These are phyloP conservation scores for Cephonodes hylas DNA, from an alignment of 2,888 invertebrate species.

Conservation along the genomic window DNA sequence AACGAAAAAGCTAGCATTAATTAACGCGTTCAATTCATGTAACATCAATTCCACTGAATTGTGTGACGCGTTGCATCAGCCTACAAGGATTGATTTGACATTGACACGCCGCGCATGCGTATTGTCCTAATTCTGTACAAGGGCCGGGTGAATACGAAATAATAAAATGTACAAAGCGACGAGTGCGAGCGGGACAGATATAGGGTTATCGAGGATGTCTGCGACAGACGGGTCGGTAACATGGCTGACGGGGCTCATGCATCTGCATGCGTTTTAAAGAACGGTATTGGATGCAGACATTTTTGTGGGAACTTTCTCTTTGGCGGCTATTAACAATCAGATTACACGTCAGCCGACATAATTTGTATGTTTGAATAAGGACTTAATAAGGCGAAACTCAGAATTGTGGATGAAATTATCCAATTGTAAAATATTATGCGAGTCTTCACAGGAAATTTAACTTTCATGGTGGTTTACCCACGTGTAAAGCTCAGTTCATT, in stretches of 20 bases:
- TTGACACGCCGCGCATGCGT: conserved; percentile 78
- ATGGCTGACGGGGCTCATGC: conserved; percentile 69
- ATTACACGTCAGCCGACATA: not conserved
- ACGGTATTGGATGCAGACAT: conserved; percentile 39
- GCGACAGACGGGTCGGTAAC: conserved; percentile 56
- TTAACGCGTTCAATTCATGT: conserved; percentile 33
- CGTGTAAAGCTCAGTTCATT: conserved; percentile 33
- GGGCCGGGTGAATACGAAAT: conserved; percentile 47
- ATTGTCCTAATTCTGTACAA: conserved; percentile 70
- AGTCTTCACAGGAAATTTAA: conserved; percentile 11
- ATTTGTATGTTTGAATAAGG: not conserved
- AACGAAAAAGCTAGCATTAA: conserved; percentile 42
- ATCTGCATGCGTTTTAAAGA: conserved; percentile 66
- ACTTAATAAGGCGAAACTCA: not conserved
- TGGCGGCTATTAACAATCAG: conserved; percentile 1
- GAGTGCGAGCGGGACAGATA: conserved; percentile 45
- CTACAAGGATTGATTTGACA: conserved; percentile 80
- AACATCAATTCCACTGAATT: conserved; percentile 37
- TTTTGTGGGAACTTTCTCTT: conserved; percentile 39
- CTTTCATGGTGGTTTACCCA: conserved; percentile 17
- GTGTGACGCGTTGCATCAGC: conserved; percentile 71
- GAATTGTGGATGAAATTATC: conserved; percentile 5
- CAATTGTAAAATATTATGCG: not conserved
- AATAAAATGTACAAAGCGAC: conserved; percentile 32
- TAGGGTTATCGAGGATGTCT: conserved; percentile 42